Evolutionary conservation across 1,140 invertebrate genomes (phyloP).

Genomic region (Neodiprion lecontei): DNA sequence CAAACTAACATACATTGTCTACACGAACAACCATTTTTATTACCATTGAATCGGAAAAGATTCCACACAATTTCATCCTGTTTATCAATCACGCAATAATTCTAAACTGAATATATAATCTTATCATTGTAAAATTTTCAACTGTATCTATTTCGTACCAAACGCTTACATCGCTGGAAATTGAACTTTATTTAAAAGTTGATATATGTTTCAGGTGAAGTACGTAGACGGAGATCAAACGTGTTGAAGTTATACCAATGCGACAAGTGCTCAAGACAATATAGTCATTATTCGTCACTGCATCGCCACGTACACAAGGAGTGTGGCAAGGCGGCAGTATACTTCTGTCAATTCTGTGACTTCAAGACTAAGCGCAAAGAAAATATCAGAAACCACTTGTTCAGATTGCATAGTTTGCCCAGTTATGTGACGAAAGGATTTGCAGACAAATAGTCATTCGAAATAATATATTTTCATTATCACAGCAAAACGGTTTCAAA

Average conservation of each 20-base stretch:
- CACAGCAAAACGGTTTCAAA: too few species aligned
- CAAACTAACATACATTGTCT: too few species aligned
- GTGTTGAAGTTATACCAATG: constrained; percentile 33
- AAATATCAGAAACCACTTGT: neutral
- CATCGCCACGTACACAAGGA: constrained; percentile 70
- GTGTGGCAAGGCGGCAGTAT: constrained; percentile 72
- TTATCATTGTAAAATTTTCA: too few species aligned
- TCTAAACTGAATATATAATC: neutral
- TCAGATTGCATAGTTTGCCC: neutral
- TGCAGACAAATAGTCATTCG: too few species aligned
- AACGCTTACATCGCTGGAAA: too few species aligned
- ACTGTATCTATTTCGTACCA: too few species aligned
- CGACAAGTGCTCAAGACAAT: constrained; percentile 42
- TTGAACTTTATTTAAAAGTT: neutral
- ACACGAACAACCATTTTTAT: too few species aligned
- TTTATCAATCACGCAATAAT: neutral
- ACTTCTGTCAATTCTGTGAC: constrained; percentile 69
- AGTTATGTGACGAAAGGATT: neutral
- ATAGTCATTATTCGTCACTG: constrained; percentile 49
- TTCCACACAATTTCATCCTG: neutral
- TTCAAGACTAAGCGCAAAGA: constrained; percentile 61
- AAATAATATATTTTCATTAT: too few species aligned
- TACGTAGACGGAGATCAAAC: neutral
- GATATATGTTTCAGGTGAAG: neutral
- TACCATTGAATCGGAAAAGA: neutral